Evolutionary conservation across 2,888 invertebrate genomes (phyloP).

Genomic region (Girardia tigrina): DNA sequence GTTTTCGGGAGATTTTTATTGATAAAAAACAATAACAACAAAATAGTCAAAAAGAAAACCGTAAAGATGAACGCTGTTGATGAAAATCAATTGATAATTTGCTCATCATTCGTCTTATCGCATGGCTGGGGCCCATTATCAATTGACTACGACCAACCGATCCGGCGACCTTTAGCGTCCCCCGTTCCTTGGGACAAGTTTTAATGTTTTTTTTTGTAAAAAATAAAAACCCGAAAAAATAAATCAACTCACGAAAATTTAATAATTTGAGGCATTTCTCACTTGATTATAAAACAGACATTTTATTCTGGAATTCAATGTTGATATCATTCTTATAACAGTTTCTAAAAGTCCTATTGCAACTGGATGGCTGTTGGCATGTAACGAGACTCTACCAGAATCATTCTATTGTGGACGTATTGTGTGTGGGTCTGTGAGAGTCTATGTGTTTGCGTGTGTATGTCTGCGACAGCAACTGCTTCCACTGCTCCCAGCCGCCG

Average conservation of each 20-base stretch:
- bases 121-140: neutral
- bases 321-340: neutral
- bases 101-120: neutral
- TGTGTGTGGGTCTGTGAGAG: neutral
- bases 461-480: neutral
- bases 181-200: no score
- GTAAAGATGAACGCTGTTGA: neutral
- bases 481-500: no score
- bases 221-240: no score
- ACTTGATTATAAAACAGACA: neutral
- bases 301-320: neutral
- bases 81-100: neutral
- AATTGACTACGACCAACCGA: neutral
- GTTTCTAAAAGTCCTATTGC: neutral
- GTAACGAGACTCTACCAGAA: neutral
- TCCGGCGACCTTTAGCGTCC: no score
- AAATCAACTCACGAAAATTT: neutral
- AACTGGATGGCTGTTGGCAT: neutral
- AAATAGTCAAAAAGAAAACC: no score
- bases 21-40: no score
- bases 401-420: neutral
- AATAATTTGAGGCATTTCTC: neutral
- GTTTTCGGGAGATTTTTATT: no score
- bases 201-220: no score
- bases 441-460: no score